Base-by-base conservation (phyloP, 1,140 invertebrate genomes). In the Drosophila arawakana region DNA sequence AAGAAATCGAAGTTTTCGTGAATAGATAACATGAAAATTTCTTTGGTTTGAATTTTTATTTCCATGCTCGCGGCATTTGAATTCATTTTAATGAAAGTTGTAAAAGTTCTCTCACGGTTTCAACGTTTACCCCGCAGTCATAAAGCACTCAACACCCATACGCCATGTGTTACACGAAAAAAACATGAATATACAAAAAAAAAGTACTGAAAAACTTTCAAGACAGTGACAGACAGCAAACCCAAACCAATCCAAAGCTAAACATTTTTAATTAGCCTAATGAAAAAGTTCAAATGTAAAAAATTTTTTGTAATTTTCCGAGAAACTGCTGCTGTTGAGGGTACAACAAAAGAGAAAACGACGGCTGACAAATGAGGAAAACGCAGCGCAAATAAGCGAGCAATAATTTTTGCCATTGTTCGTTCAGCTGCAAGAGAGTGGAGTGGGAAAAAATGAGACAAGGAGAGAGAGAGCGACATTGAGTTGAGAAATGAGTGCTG, bases 181-280 rank as follows among this genome's bases (percentile, higher is more conserved):
- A 43, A 5, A 43, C 25, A 30, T 4, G 25, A 30, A 30, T 30
- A 30, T 30, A 30, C 25, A 7, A 46, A 62, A 54, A 18, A 30
- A n/a, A 6, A 30, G 46, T 75, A 59, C 65, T n/a, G 44, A 13
- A 49, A 60, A 79, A 88, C 84, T 80, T 81, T 79, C 30, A 74
- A 79, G 76, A 86, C 78, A 70, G 52, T 58, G 60, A 76, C 74
- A 81, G 49, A 35, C 9, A 65, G n/a, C 37, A 44, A 73, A 58
- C 37, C 25, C 30, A 58, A 67, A 30, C 71, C 39, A 52, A 50
- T 34, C 13, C 52, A 21, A 57, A 44, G 52, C 59, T 63, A 76
- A 73, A 83, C 69, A 89, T 80, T 89, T 89, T 89, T 89, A 89
- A 89, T 89, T 89, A 89, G 85, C 78, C 84, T 84, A 89, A 89